Base-by-base conservation (phyloP, 2,888 invertebrate genomes). In the Cheiracanthium punctorium region DNA sequence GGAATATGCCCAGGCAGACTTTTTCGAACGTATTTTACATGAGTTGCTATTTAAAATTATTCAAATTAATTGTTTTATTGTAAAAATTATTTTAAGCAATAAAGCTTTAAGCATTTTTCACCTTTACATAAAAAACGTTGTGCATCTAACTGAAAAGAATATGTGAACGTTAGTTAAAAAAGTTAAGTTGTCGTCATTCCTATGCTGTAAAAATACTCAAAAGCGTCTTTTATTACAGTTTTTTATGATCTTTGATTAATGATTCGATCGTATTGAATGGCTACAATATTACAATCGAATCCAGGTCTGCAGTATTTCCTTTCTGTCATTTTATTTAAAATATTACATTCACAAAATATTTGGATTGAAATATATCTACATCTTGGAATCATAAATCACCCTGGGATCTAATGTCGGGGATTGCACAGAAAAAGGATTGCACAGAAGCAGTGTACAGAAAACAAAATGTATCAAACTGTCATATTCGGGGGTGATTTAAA, bases 401-500 rank as follows among this genome's bases (percentile, higher is more conserved):
- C 14, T 48, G 43, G 14, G 17, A 48, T 48, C 10, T 48, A n/a
- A n/a, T n/a, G 24, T 24, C 24, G 24, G 24, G 58, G 58, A 58
- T 24, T 24, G 12, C 24, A 24, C 24, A 24, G 12, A 58, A 20
- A 58, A 20, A 58, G 20, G 20, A 20, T 58, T 4, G 24, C 24
- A 17, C 58, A n/a, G n/a, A n/a, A n/a, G n/a, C n/a, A n/a, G n/a
- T 58, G 17, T 17, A 58, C 58, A 58, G n/a, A n/a, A 58, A 58
- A 24, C 58, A 24, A 58, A 24, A 58, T 58, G 24, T 58, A 58
- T 58, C 58, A 58, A 58, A 20, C 58, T 58, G 58, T 58, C 58
- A 58, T 58, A 24, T 58, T 58, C 5, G 24, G 1, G 24, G 58
- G 58, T 48, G 20, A 58, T 58, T 58, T 58, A 24, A 58, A 58